Evolutionary conservation across 2,888 invertebrate genomes (phyloP).

Genomic region (Lobophora halterata): DNA sequence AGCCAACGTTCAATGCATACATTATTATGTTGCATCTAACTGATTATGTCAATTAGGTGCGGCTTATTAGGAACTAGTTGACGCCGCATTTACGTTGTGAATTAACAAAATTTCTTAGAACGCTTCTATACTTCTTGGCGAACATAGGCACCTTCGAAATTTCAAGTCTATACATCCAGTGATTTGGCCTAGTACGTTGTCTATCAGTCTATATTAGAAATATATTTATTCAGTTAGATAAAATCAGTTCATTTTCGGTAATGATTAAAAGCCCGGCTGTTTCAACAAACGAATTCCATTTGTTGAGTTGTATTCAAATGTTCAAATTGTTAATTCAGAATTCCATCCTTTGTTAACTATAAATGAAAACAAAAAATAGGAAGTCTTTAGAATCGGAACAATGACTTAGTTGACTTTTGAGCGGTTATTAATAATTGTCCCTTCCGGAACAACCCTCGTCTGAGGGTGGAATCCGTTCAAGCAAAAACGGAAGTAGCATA

Average conservation of each 20-base stretch:
- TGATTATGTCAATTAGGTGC: constrained; percentile 6
- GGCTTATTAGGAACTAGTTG: constrained; percentile 1
- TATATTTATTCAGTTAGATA: constrained; percentile 7
- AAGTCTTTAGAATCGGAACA: constrained; percentile 56
- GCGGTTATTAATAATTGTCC: constrained; percentile 68
- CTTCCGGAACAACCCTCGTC: constrained; percentile 71
- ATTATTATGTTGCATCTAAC: neutral
- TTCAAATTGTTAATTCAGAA: constrained; percentile 19
- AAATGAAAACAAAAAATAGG: constrained; percentile 40
- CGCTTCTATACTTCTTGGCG: too few species aligned
- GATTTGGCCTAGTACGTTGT: too few species aligned
- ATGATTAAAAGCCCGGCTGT: constrained; percentile 11
- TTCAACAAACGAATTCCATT: constrained; percentile 10
- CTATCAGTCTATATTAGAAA: too few species aligned
- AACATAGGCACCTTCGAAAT: too few species aligned
- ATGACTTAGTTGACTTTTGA: constrained; percentile 66
- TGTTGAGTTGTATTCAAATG: constrained; percentile 7
- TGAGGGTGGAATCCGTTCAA: constrained; percentile 63
- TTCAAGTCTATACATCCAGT: too few species aligned
- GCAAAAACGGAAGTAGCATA: constrained; percentile 76
- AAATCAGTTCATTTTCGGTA: constrained; percentile 12
- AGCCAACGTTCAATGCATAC: constrained; percentile 1
- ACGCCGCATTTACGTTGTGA: too few species aligned
- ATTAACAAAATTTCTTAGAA: too few species aligned
- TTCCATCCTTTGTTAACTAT: constrained; percentile 15